These are phyloP conservation scores for Physocephala rufipes DNA, from an alignment of 2,888 invertebrate species.

Conservation along the genomic window DNA sequence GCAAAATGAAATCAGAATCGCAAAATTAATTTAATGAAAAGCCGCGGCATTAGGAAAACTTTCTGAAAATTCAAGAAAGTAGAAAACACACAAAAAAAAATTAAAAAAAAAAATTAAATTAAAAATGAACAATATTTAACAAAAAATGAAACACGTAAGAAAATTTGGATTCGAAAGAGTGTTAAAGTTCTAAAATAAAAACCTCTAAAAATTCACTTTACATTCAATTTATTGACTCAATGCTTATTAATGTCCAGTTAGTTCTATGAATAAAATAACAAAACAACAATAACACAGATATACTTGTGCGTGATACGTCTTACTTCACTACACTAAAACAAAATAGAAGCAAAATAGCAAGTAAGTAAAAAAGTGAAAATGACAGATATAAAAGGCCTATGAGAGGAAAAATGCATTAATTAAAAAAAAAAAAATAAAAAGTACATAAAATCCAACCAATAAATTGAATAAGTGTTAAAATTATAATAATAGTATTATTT, in stretches of 20 bases:
- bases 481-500: not conserved
- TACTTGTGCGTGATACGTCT: no score
- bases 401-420: not conserved
- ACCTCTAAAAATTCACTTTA: no score
- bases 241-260: no score
- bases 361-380: not conserved
- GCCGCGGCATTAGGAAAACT: no score
- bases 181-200: no score
- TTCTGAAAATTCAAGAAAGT: no score
- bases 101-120: constrained; percentile 17
- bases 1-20: constrained; percentile 21
- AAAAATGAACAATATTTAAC: constrained; percentile 10
- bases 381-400: not conserved
- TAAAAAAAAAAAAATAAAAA: not conserved
- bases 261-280: no score
- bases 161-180: not conserved
- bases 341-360: not conserved
- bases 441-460: not conserved
- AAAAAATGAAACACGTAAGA: not conserved
- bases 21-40: constrained; percentile 17
- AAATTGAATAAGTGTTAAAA: not conserved
- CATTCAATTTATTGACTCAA: not conserved
- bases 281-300: not conserved
- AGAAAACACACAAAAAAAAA: constrained; percentile 21
- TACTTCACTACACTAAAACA: not conserved